Evolutionary conservation across 1,140 invertebrate genomes (phyloP).

Genomic region (Nomia melanderi): DNA sequence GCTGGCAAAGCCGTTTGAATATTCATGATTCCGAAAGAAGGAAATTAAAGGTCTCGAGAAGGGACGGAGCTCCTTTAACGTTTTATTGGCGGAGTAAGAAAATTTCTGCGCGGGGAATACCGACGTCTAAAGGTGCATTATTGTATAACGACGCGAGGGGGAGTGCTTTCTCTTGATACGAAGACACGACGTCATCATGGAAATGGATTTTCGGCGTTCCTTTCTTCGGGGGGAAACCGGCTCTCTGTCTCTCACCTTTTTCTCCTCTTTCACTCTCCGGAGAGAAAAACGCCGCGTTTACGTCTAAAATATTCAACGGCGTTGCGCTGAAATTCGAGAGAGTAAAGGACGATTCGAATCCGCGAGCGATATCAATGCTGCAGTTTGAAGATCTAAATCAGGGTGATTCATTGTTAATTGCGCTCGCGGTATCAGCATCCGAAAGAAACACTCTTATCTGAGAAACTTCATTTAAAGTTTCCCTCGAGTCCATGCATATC

Average conservation of each 20-base stretch:
- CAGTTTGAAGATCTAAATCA: not conserved
- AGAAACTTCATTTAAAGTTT: not conserved
- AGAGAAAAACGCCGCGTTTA: not conserved
- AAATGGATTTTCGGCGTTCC: constrained; percentile 29
- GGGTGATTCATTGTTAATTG: not conserved
- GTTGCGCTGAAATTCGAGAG: not conserved
- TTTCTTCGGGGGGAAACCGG: not conserved
- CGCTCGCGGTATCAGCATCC: too few species aligned
- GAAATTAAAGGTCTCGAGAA: constrained; percentile 13
- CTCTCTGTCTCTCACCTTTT: not conserved
- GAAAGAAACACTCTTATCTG: too few species aligned
- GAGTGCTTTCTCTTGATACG: constrained; percentile 11
- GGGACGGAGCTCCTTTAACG: not conserved
- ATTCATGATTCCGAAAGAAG: constrained; percentile 17
- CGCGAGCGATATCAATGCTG: not conserved
- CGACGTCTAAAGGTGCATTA: not conserved
- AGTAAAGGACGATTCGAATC: not conserved
- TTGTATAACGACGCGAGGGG: not conserved
- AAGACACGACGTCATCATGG: constrained; percentile 18
- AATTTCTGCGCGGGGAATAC: not conserved
- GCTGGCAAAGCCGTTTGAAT: not conserved
- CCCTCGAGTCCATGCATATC: too few species aligned
- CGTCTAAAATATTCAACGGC: not conserved
- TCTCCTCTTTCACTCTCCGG: too few species aligned
- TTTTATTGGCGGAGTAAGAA: not conserved